Conservation (phyloP, 64 coral and sea anemone species). For the Acropora tenuis region DNA sequence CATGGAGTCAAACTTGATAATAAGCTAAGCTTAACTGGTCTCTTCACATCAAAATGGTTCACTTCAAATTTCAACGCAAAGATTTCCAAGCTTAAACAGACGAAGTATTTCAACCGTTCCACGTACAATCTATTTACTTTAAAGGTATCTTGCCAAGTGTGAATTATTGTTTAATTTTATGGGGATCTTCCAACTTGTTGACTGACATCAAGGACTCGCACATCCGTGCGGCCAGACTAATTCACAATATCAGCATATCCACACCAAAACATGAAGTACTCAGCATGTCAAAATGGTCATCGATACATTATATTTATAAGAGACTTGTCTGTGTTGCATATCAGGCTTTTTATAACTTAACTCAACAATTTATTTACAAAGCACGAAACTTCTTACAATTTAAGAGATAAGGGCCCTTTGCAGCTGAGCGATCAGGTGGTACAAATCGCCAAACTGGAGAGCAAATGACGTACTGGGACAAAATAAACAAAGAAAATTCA, state of each 20-base stretch:
- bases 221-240: constrained; percentile 34
- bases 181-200: constrained; percentile 32
- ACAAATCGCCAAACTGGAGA: no score
- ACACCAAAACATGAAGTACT: constrained; percentile 42
- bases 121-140: constrained; percentile 43
- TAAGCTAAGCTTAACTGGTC: constrained; percentile 40
- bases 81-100: constrained; percentile 9
- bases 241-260: constrained; percentile 38
- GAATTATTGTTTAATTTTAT: constrained; percentile 19
- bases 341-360: not conserved
- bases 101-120: not conserved
- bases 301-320: no score
- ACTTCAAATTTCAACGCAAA: not conserved
- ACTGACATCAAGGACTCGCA: constrained; percentile 32
- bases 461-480: no score
- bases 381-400: constrained; percentile 17
- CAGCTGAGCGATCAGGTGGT: no score
- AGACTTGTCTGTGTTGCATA: not conserved
- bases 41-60: not conserved
- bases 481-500: no score
- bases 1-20: constrained; percentile 15
- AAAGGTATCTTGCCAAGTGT: constrained; percentile 33
- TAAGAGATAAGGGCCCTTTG: no score
- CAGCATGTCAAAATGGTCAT: not conserved
- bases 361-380: constrained; percentile 19